Evolutionary conservation across 2,888 invertebrate genomes (phyloP), one percentile per base, ranked within the genome.

Genomic region (Limnephilus lunatus): DNA sequence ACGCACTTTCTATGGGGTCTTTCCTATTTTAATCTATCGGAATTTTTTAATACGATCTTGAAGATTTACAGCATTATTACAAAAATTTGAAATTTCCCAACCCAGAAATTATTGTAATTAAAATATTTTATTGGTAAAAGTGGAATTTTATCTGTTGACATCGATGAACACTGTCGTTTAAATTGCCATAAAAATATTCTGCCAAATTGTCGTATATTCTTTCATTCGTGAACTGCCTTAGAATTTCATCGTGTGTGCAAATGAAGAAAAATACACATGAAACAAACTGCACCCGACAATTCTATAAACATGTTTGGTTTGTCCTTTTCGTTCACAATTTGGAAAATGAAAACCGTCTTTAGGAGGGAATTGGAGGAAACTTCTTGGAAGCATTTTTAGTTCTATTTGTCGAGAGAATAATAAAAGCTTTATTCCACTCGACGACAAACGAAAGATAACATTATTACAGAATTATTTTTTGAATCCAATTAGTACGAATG

Each of bases 261-360:
- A 83, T 25, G 35, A n/a, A n/a, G 83, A 35, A 35, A 9, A 35
- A 2, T n/a, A 35, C 83, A n/a, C 35, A 39, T 32, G 83, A 83
- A 35, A 25, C 39, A 83, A 83, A 83, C 83, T 83, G 35, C 25
- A 83, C 83, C 25, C 83, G 35, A 39, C 19, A 68, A 68, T n/a
- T 68, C 68, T 25, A 68, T 68, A 68, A 68, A 83, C 19, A 32
- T 12, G 25, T 83, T 83, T 83, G 25, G 35, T 9, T 25, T 83
- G 83, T 35, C 83, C 83, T n/a, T 83, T 83, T 83, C 25, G 83
- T 19, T 83, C 19, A 83, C 32, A 83, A 83, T 83, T 83, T 35
- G 25, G 32, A 83, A 83, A 83, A 35, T 83, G 83, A 83, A 83
- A 25, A 35, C 15, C 25, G 15, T 83, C 35, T 12, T 19, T 15